A percentile compares a stretch with the other conserved stretches of the same genome.
These are phyloP conservation scores for Caenorhabditis remanei DNA, from an alignment of 1,140 invertebrate species.

Conservation along the genomic window DNA sequence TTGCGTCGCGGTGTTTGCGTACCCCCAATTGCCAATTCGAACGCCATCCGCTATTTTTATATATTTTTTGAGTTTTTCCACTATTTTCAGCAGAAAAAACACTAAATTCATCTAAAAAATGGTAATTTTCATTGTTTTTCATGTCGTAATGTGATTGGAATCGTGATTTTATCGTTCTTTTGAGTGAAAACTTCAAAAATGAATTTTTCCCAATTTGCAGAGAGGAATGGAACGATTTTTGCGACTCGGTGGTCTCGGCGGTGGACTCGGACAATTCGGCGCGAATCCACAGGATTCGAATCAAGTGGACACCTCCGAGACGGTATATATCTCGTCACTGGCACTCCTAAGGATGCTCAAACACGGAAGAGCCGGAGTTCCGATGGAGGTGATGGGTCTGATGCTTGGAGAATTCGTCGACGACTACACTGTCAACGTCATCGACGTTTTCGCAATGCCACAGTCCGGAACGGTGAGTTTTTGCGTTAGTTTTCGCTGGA, in stretches of 20 bases:
- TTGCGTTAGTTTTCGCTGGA: conserved; percentile 13
- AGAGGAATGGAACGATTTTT: conserved; percentile 68
- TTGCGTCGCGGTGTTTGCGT: neutral
- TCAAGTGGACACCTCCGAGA: conserved; percentile 97
- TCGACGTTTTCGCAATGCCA: conserved; percentile 99
- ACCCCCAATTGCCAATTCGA: neutral
- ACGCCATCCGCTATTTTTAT: neutral
- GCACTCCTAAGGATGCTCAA: conserved; percentile 99
- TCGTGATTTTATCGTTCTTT: neutral
- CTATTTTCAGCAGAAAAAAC: neutral
- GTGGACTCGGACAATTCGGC: conserved; percentile 59
- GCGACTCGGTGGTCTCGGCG: conserved; percentile 67
- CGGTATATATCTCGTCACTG: conserved; percentile 97
- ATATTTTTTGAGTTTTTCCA: neutral
- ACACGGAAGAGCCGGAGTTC: conserved; percentile 98
- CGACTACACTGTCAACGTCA: conserved; percentile 98
- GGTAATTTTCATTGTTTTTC: conserved; percentile 27
- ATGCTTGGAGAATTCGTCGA: conserved; percentile 99
- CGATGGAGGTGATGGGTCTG: conserved; percentile 99
- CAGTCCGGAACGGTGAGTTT: conserved; percentile 85
- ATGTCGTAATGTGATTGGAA: neutral
- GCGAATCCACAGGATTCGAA: conserved; percentile 85
- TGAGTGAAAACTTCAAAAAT: neutral
- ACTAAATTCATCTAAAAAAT: neutral
- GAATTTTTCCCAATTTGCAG: neutral